Evolutionary conservation across 1,140 invertebrate genomes (phyloP).

Genomic region (Drosophila cardini): DNA sequence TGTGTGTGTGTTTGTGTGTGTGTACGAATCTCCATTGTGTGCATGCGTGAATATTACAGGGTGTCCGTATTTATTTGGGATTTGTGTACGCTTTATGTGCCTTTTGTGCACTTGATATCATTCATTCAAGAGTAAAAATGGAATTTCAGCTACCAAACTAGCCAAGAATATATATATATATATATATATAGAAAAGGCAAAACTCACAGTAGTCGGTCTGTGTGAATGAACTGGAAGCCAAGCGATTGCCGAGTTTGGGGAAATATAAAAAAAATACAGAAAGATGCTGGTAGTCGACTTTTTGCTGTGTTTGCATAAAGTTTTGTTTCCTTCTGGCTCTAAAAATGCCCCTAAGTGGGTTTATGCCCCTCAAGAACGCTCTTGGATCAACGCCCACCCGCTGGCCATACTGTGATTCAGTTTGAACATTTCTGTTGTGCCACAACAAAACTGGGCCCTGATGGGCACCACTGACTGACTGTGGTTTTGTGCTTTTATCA

Average conservation of each 20-base stretch:
- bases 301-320: conserved; percentile 75
- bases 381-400: conserved; percentile 21
- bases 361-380: conserved; percentile 48
- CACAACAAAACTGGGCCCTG: conserved; percentile 1
- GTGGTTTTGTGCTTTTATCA: conserved; percentile 38
- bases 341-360: conserved; percentile 55
- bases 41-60: conserved; percentile 29
- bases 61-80: conserved; percentile 36
- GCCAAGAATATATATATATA: neutral
- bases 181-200: too few species aligned
- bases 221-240: conserved; percentile 30
- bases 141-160: conserved; percentile 17
- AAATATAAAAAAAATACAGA: neutral
- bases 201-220: neutral
- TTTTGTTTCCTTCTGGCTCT: conserved; percentile 45
- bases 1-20: conserved; percentile 5
- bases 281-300: conserved; percentile 44
- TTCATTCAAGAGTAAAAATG: conserved; percentile 37
- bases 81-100: conserved; percentile 50
- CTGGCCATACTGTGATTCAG: conserved; percentile 21
- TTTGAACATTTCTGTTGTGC: conserved; percentile 10
- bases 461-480: neutral
- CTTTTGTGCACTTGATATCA: conserved; percentile 51
- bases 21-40: conserved; percentile 5
- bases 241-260: neutral